Percentiles rank a stretch among this genome's conserved stretches.
These are phyloP conservation scores for Ailurus styani DNA, from an alignment of 2,113 vertebrate genomes.

Conservation along the genomic window DNA sequence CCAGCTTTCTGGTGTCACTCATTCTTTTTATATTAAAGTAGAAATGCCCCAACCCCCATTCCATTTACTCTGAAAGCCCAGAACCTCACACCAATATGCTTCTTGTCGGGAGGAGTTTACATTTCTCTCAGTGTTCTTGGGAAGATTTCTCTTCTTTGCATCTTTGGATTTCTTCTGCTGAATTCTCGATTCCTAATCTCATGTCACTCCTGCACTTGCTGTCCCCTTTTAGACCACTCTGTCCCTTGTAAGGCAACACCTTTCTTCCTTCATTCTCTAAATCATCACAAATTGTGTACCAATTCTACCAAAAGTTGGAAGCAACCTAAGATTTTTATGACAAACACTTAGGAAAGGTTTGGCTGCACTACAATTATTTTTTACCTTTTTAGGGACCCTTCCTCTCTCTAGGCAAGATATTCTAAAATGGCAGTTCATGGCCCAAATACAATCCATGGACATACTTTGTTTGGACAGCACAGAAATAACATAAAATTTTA, in stretches of 20 bases:
- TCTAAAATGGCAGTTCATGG: background rate
- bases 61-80: background rate
- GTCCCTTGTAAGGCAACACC: background rate
- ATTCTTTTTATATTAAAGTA: background rate
- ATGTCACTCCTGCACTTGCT: background rate
- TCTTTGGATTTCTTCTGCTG: background rate
- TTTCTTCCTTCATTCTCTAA: background rate
- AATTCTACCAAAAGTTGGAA: background rate
- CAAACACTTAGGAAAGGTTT: background rate
- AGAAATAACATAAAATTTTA: slow-evolving; percentile 27
- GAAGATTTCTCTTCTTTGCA: background rate
- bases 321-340: background rate
- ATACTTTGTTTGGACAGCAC: background rate
- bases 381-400: background rate
- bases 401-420: background rate
- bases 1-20: background rate
- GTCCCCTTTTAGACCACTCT: background rate
- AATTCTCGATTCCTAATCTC: background rate
- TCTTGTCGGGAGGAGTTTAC: rapidly evolving
- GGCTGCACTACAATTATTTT: background rate
- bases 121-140: background rate
- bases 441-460: background rate
- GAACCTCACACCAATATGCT: background rate
- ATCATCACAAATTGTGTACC: background rate
- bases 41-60: background rate